These are phyloP conservation scores for Drosophila bunnanda DNA, from an alignment of 2,888 invertebrate species.

Conservation along the genomic window DNA sequence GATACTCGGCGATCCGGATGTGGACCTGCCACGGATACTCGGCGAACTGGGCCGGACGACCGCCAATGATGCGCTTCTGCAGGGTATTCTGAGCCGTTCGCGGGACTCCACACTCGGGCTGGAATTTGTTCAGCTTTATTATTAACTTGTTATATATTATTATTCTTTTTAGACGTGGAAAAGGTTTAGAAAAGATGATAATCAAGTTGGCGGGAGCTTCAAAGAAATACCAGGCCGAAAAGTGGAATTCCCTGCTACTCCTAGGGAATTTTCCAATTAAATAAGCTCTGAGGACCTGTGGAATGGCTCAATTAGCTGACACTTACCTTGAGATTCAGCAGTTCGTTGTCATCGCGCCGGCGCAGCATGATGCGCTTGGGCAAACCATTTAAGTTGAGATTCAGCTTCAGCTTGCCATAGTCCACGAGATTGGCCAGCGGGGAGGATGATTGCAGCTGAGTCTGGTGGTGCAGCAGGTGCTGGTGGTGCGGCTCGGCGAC, in stretches of 20 bases:
- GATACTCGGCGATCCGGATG: slow-evolving; percentile 92
- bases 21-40: slow-evolving; percentile 95
- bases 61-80: slow-evolving; percentile 92
- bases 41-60: slow-evolving; percentile 89
- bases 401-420: slow-evolving; percentile 76
- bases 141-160: background rate
- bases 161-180: no score
- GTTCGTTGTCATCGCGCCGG: slow-evolving; percentile 83
- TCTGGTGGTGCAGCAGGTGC: slow-evolving; percentile 86
- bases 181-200: background rate
- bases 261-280: background rate
- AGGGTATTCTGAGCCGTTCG: slow-evolving; percentile 86
- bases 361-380: slow-evolving; percentile 83
- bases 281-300: background rate
- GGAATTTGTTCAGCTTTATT: slow-evolving; percentile 45
- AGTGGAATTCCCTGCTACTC: background rate
- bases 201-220: background rate
- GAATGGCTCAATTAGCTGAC: slow-evolving; percentile 29
- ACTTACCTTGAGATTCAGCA: slow-evolving; percentile 67
- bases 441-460: slow-evolving; percentile 63
- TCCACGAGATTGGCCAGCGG: slow-evolving; percentile 78
- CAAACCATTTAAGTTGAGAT: slow-evolving; percentile 57
- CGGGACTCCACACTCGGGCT: slow-evolving; percentile 89
- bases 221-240: background rate
- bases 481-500: slow-evolving; percentile 86